Percentiles rank a stretch among this genome's conserved stretches.
Conservation (phyloP, 1,140 invertebrate species). For the Temnothorax nylanderi region DNA sequence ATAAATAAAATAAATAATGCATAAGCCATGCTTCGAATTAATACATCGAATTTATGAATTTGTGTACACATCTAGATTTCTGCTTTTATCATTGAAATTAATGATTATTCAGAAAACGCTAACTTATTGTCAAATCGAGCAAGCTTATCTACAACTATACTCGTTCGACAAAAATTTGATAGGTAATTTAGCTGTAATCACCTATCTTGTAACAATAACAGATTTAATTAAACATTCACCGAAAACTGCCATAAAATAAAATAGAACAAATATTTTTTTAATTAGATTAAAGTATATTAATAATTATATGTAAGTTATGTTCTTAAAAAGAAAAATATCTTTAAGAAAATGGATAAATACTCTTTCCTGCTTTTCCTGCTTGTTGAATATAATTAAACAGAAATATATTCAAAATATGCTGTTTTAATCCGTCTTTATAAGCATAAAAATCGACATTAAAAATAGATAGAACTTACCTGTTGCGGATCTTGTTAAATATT, state of each 20-base stretch:
- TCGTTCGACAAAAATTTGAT: neutral
- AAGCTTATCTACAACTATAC: neutral
- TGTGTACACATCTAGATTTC: neutral
- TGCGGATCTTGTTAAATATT: neutral
- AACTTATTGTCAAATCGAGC: neutral
- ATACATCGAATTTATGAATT: neutral
- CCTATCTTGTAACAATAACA: neutral
- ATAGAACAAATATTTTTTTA: neutral
- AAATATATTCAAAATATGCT: neutral
- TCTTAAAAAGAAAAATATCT: neutral
- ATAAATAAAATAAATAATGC: constrained; percentile 47
- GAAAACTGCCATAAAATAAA: neutral
- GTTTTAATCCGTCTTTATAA: neutral
- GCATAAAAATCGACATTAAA: constrained; percentile 18
- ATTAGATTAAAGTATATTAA: neutral
- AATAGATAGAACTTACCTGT: neutral
- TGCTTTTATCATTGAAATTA: constrained; percentile 24
- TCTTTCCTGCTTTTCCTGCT: neutral
- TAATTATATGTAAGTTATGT: neutral
- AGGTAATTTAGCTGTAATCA: neutral
- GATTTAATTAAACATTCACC: neutral
- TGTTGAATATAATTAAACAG: neutral
- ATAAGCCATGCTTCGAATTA: neutral
- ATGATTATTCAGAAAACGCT: constrained; percentile 10
- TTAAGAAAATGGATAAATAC: neutral